Base-by-base conservation (phyloP, 2,888 invertebrate species). In the Drosophila pseudotalamancana region DNA sequence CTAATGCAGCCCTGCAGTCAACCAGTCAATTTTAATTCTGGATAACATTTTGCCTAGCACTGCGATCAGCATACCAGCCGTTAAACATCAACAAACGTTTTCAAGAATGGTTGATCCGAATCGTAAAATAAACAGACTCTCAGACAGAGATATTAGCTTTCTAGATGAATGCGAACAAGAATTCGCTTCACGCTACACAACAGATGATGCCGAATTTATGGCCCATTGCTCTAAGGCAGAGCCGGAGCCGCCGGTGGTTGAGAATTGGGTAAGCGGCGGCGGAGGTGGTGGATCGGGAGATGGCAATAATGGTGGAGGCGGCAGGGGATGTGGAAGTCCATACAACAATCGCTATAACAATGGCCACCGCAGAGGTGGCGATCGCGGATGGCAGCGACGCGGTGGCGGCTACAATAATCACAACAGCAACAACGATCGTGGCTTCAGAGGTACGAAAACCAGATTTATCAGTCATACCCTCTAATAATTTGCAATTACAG, bases 161-260 rank as follows among this genome's bases (percentile, higher is more conserved):
- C 82, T 95, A 49, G 92, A 92, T 4, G 92, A 93, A 85, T 94
- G 94, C 84, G 94, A 95, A 79, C 92, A 93, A 61, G 93, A 94
- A 84, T 93, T 95, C 45, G 92, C 93, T 72, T 90, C 93, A 61
- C 93, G 95, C 67, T 94, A 92, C 76, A 94, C 95, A 31, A 93
- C 93, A 27, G 92, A 93, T 6, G 95, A 95, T 90, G 91, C 91
- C 40, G 94, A 94, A 49, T 95, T 94, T 83, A 93, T 93, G 92
- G 90, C 89, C 21, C 87, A 92, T 18, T 90, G 89, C 45, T 72
- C 80, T 8, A 77, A 84, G n/a, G 83, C 90, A 3, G 92, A 91
- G 64, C 89, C 91, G 11, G 92, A 92, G 8, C 94, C 95, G 4
- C 95, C 95, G 6, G 92, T 95, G 9, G 77, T 94, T 9, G 93